phyloP scores from a whole-genome alignment of 2,113 vertebrate species.

The Monopterus albus region DNA sequence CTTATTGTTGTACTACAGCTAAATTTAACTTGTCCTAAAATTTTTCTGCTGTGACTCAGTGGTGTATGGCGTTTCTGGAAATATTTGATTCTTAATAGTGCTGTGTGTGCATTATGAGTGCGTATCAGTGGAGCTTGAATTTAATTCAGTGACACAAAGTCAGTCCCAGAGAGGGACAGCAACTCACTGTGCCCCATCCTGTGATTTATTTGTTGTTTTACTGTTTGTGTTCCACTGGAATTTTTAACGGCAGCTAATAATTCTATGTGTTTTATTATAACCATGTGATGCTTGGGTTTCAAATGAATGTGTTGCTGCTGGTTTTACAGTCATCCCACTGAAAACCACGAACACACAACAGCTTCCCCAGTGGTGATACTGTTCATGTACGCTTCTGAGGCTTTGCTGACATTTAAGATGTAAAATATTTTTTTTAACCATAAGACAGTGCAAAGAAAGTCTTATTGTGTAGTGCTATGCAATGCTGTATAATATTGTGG shows the following conservation, averaged over 20 bases:
- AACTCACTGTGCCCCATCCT: neutral
- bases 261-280: slow-evolving; percentile 47
- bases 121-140: too few species aligned
- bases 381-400: neutral
- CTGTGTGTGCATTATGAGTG: too few species aligned
- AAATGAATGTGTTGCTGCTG: slow-evolving; percentile 22
- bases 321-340: slow-evolving; percentile 36
- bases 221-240: slow-evolving; percentile 25
- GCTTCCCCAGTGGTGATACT: too few species aligned
- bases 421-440: too few species aligned
- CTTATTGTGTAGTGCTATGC: neutral
- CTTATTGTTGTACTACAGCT: too few species aligned
- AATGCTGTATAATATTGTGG: neutral
- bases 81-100: neutral
- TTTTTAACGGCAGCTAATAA: slow-evolving; percentile 38
- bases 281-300: slow-evolving; percentile 33
- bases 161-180: neutral
- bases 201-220: neutral
- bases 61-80: neutral
- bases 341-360: slow-evolving; percentile 35
- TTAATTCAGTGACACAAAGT: too few species aligned
- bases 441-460: neutral
- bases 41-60: neutral
- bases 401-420: neutral
- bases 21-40: neutral